Conservation (phyloP, 2,113 vertebrate species). For the Smithornis capensis region DNA sequence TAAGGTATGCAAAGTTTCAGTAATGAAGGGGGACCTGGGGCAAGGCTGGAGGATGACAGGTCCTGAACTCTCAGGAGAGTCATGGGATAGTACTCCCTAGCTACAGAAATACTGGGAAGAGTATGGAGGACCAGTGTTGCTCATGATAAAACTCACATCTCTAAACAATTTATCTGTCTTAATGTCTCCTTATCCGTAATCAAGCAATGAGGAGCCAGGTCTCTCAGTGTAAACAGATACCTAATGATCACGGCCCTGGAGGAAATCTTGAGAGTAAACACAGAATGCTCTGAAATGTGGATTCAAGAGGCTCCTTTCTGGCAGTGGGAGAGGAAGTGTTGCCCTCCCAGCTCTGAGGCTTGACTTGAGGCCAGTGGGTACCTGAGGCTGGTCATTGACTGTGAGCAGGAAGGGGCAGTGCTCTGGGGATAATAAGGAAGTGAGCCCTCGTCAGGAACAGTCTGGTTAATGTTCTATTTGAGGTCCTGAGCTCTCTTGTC, state of each 20-base stretch:
- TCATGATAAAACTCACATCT: background rate
- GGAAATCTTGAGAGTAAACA: background rate
- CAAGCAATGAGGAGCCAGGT: background rate
- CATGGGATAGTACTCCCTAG: background rate
- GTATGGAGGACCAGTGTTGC: background rate
- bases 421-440: background rate
- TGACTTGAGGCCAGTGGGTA: background rate
- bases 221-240: background rate
- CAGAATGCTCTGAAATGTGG: background rate
- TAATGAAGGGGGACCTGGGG: background rate
- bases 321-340: fast-evolving
- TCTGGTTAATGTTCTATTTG: background rate
- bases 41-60: background rate
- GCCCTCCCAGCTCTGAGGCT: background rate
- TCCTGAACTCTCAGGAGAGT: background rate
- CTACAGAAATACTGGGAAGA: background rate
- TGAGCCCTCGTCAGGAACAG: background rate
- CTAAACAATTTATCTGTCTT: background rate
- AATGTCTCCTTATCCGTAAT: background rate
- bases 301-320: background rate
- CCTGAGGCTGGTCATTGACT: background rate
- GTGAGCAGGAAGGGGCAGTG: background rate
- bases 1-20: background rate
- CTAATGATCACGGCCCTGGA: background rate
- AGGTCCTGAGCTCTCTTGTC: background rate